phyloP scores from a whole-genome alignment of 2,797 vertebrate genomes.

The Enteromius treurensis region DNA sequence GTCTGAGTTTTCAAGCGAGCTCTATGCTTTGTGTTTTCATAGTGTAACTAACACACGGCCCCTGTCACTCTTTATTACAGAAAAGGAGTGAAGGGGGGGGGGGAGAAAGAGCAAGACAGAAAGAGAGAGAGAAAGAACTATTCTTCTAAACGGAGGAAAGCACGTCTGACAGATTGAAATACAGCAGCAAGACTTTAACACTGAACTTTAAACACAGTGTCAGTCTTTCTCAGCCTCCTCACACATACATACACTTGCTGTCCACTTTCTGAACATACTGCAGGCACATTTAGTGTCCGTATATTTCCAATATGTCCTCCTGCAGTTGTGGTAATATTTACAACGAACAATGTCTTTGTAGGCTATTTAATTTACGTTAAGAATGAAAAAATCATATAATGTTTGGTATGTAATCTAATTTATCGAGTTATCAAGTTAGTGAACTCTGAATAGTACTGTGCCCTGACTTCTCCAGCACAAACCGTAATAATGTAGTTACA shows the following conservation, averaged over 20 bases:
- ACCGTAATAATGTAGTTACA: constrained; percentile 74
- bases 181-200: constrained; percentile 85
- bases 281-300: constrained; percentile 58
- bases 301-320: background rate
- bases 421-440: constrained; percentile 65
- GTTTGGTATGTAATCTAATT: constrained; percentile 71
- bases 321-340: constrained; percentile 60
- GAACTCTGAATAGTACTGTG: constrained; percentile 69
- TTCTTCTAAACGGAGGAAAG: constrained; percentile 91
- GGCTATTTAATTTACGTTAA: constrained; percentile 71
- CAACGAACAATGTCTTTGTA: constrained; percentile 67
- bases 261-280: constrained; percentile 53
- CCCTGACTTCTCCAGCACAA: constrained; percentile 72
- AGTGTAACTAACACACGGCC: constrained; percentile 55
- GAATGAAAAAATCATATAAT: constrained; percentile 65
- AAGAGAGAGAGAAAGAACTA: constrained; percentile 81
- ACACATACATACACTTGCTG: constrained; percentile 58
- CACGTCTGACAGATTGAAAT: constrained; percentile 96
- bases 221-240: constrained; percentile 74
- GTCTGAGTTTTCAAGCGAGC: constrained; percentile 40
- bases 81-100: constrained; percentile 28
- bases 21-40: constrained; percentile 49
- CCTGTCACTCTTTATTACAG: constrained; percentile 86
- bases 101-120: constrained; percentile 71
- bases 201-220: constrained; percentile 87